These are phyloP conservation scores for pig (Sus scrofa) DNA, from an alignment of 2,113 vertebrate species.

Conservation along the genomic window DNA sequence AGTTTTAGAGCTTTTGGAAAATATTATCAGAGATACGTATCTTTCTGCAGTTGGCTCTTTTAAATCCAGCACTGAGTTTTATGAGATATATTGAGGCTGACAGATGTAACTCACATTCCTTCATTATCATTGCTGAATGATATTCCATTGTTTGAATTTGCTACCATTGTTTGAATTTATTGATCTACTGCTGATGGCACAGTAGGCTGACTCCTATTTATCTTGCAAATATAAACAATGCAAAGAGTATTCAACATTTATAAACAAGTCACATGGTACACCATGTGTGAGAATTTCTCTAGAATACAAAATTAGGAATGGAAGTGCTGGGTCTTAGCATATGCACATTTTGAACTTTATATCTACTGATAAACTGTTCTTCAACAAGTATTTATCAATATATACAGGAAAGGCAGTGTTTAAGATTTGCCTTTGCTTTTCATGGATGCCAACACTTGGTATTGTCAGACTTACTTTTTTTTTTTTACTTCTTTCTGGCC, in stretches of 20 bases:
- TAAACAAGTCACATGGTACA: neutral
- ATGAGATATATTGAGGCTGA: neutral
- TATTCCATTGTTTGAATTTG: neutral
- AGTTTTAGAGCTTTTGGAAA: constrained; percentile 14
- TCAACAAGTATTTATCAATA: neutral
- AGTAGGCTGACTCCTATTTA: neutral
- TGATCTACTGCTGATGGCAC: neutral
- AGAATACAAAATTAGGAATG: neutral
- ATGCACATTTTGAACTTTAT: neutral
- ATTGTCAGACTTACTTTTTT: neutral
- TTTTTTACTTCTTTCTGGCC: no score
- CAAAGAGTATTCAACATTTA: neutral
- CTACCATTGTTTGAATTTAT: neutral
- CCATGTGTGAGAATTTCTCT: neutral
- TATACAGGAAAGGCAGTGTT: no score
- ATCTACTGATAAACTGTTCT: neutral
- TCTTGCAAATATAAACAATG: neutral
- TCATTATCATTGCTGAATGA: neutral
- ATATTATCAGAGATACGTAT: neutral
- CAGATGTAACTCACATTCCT: neutral
- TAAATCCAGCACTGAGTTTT: neutral
- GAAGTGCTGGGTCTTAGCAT: neutral
- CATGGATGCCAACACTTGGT: neutral
- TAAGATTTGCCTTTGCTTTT: neutral
- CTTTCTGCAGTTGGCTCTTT: neutral